These are phyloP conservation scores for Pleuronectes platessa DNA, from an alignment of 2,113 vertebrate genomes.

Conservation along the genomic window DNA sequence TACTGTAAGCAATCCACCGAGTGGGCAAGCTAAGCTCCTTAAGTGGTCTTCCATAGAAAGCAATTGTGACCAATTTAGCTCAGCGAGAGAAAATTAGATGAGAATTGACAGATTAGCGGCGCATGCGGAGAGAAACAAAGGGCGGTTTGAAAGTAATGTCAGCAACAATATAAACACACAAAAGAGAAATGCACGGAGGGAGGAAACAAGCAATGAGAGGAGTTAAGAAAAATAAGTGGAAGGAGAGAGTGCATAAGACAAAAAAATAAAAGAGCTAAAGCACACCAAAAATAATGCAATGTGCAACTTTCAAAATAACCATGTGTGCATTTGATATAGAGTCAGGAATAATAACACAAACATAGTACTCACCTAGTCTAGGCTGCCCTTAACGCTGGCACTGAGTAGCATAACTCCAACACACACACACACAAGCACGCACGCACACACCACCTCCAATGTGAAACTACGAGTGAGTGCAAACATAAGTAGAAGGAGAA, in stretches of 20 bases:
- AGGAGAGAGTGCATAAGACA: background rate
- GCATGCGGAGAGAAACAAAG: slow-evolving; percentile 13
- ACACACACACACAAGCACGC: slow-evolving; percentile 53
- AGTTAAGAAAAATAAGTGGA: background rate
- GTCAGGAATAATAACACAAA: slow-evolving; percentile 46
- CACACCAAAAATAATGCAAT: background rate
- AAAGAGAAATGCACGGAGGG: background rate
- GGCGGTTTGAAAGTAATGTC: slow-evolving; percentile 24
- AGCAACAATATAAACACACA: slow-evolving; percentile 6
- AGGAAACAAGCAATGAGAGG: background rate
- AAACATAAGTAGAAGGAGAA: slow-evolving; percentile 61
- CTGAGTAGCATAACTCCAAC: slow-evolving; percentile 68
- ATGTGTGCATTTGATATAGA: slow-evolving; percentile 12
- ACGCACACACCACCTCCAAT: slow-evolving; percentile 39
- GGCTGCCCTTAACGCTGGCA: slow-evolving; percentile 73
- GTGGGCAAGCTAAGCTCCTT: slow-evolving; percentile 44
- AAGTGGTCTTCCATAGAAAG: slow-evolving; percentile 31
- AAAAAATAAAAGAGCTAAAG: background rate
- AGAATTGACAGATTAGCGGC: slow-evolving; percentile 39
- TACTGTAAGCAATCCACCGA: slow-evolving; percentile 37
- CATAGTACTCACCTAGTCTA: slow-evolving; percentile 76
- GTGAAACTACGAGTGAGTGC: slow-evolving; percentile 53
- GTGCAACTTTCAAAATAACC: slow-evolving; percentile 34
- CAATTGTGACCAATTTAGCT: slow-evolving; percentile 49
- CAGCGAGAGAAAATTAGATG: slow-evolving; percentile 34